Evolutionary conservation across 2,113 vertebrate species (phyloP).

Genomic region (Synchiropus splendidus): DNA sequence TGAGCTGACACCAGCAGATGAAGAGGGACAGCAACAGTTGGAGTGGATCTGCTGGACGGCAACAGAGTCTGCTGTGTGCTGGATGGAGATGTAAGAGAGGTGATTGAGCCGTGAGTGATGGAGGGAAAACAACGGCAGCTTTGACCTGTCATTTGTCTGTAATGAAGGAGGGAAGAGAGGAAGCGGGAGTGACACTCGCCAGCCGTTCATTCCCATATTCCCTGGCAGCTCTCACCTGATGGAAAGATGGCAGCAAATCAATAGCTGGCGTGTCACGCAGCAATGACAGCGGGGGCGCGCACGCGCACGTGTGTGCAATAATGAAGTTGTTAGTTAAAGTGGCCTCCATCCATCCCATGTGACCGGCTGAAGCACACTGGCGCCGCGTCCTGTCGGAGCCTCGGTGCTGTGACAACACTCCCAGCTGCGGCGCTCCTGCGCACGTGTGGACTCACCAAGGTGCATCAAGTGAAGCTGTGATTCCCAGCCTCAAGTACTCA

Average conservation of each 20-base stretch:
- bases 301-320: conserved; percentile 55
- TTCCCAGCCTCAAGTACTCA: conserved; percentile 31
- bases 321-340: too few species aligned
- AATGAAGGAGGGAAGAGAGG: conserved; percentile 56
- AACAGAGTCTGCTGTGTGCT: too few species aligned
- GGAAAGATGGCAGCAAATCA: conserved; percentile 82
- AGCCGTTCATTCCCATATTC: conserved; percentile 68
- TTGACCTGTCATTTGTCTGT: conserved; percentile 60
- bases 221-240: conserved; percentile 69
- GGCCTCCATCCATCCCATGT: conserved; percentile 56
- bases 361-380: too few species aligned
- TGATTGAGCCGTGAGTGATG: conserved; percentile 49
- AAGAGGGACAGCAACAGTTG: conserved; percentile 22
- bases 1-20: too few species aligned
- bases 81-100: conserved; percentile 22
- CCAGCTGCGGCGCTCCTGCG: conserved; percentile 47
- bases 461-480: too few species aligned
- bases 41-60: too few species aligned
- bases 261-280: conserved; percentile 74
- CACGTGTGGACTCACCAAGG: too few species aligned
- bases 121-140: conserved; percentile 50
- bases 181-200: conserved; percentile 59
- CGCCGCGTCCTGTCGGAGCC: too few species aligned
- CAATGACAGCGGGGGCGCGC: conserved; percentile 65
- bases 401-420: conserved; percentile 60